These are phyloP conservation scores for Cataglyphis rosenhaueri DNA, from an alignment of 2,888 invertebrate genomes.

Conservation along the genomic window DNA sequence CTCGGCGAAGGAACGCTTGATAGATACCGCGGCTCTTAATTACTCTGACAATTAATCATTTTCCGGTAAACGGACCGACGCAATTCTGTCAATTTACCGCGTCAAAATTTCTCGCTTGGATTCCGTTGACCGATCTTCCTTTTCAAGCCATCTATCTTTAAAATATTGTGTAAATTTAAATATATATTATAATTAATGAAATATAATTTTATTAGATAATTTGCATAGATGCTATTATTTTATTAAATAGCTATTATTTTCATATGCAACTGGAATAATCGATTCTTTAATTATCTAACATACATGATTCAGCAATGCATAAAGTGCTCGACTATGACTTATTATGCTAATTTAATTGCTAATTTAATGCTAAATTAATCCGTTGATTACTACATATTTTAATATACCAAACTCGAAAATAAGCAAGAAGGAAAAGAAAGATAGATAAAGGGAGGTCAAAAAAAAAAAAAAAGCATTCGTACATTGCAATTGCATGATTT, in stretches of 20 bases:
- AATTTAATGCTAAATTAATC: not conserved
- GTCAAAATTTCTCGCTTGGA: constrained; percentile 47
- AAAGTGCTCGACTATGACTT: not conserved
- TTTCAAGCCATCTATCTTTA: constrained; percentile 11
- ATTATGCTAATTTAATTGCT: not conserved
- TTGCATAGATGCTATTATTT: not conserved
- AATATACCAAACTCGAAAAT: not conserved
- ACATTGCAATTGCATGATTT: constrained; percentile 12
- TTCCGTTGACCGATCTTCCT: constrained; percentile 27
- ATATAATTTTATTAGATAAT: no score
- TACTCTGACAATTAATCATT: constrained; percentile 52
- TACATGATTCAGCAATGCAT: not conserved
- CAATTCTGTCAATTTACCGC: constrained; percentile 48
- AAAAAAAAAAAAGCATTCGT: not conserved
- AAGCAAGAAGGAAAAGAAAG: not conserved
- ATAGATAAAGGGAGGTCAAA: no score
- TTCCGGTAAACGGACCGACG: constrained; percentile 45
- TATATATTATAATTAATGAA: no score
- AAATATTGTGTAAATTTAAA: not conserved
- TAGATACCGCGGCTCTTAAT: constrained; percentile 43
- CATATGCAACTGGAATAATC: not conserved
- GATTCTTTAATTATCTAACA: not conserved
- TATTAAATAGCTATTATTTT: not conserved
- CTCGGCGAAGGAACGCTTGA: constrained; percentile 19
- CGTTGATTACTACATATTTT: not conserved